These are phyloP conservation scores for Athalia rosae DNA, from an alignment of 2,888 invertebrate species.

Conservation along the genomic window DNA sequence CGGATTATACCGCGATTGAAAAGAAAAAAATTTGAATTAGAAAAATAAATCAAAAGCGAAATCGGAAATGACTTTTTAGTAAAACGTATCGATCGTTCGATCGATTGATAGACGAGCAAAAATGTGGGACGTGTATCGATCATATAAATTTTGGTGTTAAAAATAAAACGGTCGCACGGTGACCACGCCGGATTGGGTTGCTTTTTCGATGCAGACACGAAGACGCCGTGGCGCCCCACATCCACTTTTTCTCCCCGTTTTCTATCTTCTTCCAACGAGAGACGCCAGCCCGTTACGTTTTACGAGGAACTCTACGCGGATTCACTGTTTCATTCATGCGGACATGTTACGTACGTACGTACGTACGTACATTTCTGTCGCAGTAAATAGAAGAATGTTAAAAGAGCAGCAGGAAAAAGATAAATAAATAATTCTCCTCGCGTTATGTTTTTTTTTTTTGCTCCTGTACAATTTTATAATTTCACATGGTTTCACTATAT, in stretches of 20 bases:
- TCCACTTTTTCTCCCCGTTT: slow-evolving; percentile 42
- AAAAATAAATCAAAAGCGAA: too few species aligned
- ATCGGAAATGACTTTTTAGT: background rate
- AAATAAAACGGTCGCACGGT: background rate
- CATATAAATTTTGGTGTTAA: too few species aligned
- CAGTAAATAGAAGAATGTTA: background rate
- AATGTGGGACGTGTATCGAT: too few species aligned
- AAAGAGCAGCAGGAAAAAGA: background rate
- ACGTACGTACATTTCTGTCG: background rate
- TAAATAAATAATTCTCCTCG: too few species aligned
- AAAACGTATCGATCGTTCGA: background rate
- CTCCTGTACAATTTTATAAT: too few species aligned
- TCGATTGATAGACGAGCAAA: too few species aligned
- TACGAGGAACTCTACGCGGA: background rate
- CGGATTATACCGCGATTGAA: too few species aligned
- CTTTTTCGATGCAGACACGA: slow-evolving; percentile 59
- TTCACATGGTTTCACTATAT: too few species aligned
- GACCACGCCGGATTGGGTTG: slow-evolving; percentile 25
- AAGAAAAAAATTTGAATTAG: too few species aligned
- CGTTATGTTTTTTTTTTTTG: too few species aligned
- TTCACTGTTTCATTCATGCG: slow-evolving; percentile 28
- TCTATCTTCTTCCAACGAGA: background rate
- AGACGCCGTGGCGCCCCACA: slow-evolving; percentile 60
- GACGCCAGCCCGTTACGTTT: slow-evolving; percentile 7
- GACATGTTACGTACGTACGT: background rate